These are phyloP conservation scores for Leptarthrus brevirostris DNA, from an alignment of 2,888 invertebrate species.

Conservation along the genomic window DNA sequence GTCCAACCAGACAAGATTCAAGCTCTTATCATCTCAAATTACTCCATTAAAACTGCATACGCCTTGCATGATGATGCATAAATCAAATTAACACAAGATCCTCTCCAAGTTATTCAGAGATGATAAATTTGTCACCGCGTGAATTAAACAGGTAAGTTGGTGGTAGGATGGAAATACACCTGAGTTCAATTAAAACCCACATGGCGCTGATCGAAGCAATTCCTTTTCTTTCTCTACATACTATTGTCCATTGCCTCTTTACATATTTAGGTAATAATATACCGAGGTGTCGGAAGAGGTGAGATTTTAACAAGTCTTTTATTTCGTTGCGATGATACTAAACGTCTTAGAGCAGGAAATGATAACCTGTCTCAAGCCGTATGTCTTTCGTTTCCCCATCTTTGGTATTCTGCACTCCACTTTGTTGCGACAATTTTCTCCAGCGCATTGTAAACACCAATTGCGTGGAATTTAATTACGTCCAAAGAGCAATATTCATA, in stretches of 20 bases:
- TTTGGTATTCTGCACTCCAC: too few species aligned
- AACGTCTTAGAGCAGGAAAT: constrained; percentile 31
- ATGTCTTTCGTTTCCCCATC: too few species aligned
- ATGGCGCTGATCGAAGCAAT: background rate
- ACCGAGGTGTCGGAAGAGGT: constrained; percentile 6
- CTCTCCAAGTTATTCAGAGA: constrained; percentile 19
- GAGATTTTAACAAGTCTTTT: background rate
- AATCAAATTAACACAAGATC: constrained; percentile 39
- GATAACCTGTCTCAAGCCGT: background rate
- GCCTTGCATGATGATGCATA: constrained; percentile 14
- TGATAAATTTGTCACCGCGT: constrained; percentile 36
- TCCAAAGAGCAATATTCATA: constrained; percentile 8
- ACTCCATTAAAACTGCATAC: constrained; percentile 22
- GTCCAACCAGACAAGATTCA: background rate
- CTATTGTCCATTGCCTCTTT: constrained; percentile 1
- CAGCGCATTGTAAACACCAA: constrained; percentile 24
- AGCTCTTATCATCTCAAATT: constrained; percentile 13
- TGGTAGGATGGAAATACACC: constrained; percentile 17
- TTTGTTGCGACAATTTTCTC: constrained; percentile 10
- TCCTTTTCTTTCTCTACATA: background rate
- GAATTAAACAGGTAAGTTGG: constrained; percentile 22
- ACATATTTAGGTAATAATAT: background rate
- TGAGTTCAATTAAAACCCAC: constrained; percentile 39
- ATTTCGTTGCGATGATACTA: background rate
- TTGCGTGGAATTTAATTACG: constrained; percentile 41